Percentiles rank a stretch among this genome's conserved stretches.
Conservation (phyloP, 1,140 invertebrate genomes). For the Diorhabda sublineata region DNA sequence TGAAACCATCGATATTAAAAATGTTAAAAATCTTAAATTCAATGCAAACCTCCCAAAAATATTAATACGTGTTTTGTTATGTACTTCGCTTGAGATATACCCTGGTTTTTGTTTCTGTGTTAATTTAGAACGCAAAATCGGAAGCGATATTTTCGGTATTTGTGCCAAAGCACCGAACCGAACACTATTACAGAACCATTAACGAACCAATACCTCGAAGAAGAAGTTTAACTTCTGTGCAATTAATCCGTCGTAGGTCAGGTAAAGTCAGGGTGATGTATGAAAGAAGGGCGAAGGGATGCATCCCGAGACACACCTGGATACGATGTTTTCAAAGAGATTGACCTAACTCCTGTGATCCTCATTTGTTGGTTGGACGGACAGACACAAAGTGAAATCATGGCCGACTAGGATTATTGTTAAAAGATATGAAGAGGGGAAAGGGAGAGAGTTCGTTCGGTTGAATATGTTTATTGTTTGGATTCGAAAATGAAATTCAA, state of each 20-base stretch:
- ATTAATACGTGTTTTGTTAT: too few relatives aligned
- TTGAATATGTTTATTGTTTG: conserved; percentile 1
- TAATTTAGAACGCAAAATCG: too few relatives aligned
- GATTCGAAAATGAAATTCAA: neutral
- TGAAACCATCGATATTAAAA: too few relatives aligned
- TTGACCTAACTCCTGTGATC: conserved; percentile 46
- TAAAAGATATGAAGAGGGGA: neutral
- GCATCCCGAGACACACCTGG: conserved; percentile 33
- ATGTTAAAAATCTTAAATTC: too few relatives aligned
- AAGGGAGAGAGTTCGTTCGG: neutral
- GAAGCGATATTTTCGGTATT: neutral
- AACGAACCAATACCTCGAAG: conserved; percentile 15
- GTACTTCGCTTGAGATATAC: too few relatives aligned
- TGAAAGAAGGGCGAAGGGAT: conserved; percentile 7
- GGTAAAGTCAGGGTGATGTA: conserved; percentile 19
- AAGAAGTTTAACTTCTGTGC: conserved; percentile 16
- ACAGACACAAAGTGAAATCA: conserved; percentile 33
- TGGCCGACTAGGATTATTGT: conserved; percentile 30
- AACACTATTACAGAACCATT: conserved; percentile 19
- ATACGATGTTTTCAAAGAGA: conserved; percentile 39
- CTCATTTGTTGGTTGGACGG: conserved; percentile 43
- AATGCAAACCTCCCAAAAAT: too few relatives aligned
- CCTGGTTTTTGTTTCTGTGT: too few relatives aligned
- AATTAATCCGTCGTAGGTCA: conserved; percentile 22
- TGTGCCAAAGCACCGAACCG: neutral